These are phyloP conservation scores for Blastomussa wellsi DNA, from an alignment of 92 coral and sea anemone genomes.

Conservation along the genomic window DNA sequence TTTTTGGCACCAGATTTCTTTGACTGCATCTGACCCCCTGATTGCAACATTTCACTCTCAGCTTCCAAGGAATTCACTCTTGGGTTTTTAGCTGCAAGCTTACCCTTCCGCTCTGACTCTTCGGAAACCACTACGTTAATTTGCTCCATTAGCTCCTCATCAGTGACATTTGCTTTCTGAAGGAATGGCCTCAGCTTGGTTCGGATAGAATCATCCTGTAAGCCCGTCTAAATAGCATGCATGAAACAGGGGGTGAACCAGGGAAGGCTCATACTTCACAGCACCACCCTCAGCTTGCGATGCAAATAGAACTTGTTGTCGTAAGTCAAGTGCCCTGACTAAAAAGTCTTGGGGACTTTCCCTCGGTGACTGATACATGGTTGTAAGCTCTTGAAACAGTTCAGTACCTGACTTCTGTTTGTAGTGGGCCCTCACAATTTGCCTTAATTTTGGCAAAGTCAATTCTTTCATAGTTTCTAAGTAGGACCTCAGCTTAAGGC, in stretches of 20 bases:
- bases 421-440: too few species aligned
- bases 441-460: too few species aligned
- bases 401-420: too few species aligned
- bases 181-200: constrained; percentile 22
- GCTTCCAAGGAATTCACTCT: constrained; percentile 1
- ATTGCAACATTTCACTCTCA: not conserved
- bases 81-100: not conserved
- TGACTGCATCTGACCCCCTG: constrained; percentile 3
- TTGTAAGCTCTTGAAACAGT: too few species aligned
- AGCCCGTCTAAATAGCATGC: not conserved
- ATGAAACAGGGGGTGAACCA: constrained; percentile 1
- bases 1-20: constrained; percentile 6
- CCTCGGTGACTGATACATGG: too few species aligned
- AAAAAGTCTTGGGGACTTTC: too few species aligned
- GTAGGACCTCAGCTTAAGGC: constrained; percentile 48
- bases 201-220: constrained; percentile 8
- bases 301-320: too few species aligned
- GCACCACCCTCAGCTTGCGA: not conserved
- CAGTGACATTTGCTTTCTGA: constrained; percentile 27
- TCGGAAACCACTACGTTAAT: constrained; percentile 20
- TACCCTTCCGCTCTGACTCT: constrained; percentile 26
- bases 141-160: constrained; percentile 37
- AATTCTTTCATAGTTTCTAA: constrained; percentile 43
- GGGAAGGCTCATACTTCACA: constrained; percentile 5
- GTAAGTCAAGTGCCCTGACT: too few species aligned